Base-by-base conservation (phyloP, 2,113 vertebrate species). In the Hepsetus odoe region DNA sequence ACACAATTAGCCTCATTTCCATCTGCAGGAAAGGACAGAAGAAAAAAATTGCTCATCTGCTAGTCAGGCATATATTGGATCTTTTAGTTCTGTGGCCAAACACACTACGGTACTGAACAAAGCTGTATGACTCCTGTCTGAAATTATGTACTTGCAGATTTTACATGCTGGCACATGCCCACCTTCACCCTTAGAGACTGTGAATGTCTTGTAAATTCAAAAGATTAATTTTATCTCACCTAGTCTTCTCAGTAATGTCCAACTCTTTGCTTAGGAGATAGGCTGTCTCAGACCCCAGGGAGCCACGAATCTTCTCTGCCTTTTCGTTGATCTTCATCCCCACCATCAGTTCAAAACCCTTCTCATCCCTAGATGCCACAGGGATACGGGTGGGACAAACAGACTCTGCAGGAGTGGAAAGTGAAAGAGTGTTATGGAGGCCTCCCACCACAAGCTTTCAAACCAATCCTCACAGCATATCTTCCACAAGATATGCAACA, bases 311-410 rank as follows among this genome's bases (percentile, higher is more conserved):
- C 88, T 88, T 87, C 83, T 87, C 85, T 16, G 89, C 89, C 82
- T 93, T 94, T 40, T 10, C 80, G 46, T 87, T 81, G 77, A 94
- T 90, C 26, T 92, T 94, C 89, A 94, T 88, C 33, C 93, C 93
- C 72, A 91, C 2, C 74, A 94, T 85, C 84, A 94, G 85, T 85
- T 94, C 93, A 66, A 94, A 94, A 61, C 93, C 93, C 72, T 93
- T 94, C 82, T 94, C 93, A 77, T 94, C 93, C 22, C 93, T 89
- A 10, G 92, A 93, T 1, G 92, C 91, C 74, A 94, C 93, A 0
- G 91, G 93, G 55, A 94, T 94, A 49, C 91, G 88, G 5, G 93
- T 94, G 3, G 93, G 93, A 79, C 93, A 94, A 24, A 94, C 92
- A 0, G 93, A 94, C 82, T 94, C 93, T 94, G 65, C 18, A 74